phyloP scores from a whole-genome alignment of 2,888 invertebrate species.

The Parochlus steinenii region DNA sequence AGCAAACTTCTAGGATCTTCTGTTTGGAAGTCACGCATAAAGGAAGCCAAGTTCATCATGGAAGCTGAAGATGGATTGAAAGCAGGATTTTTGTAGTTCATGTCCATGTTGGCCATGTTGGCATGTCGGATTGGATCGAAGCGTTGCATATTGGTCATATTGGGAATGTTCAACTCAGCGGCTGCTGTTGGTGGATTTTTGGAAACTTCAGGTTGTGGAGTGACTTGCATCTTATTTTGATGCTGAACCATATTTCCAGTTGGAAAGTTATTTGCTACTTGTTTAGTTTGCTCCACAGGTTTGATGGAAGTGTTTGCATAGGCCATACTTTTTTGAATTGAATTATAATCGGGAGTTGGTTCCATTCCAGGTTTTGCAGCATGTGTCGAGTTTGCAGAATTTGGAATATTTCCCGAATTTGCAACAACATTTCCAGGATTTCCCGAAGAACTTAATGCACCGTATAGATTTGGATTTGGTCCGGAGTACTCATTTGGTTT shows the following conservation, averaged over 20 bases:
- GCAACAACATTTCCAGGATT: neutral
- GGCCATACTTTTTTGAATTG: conserved; percentile 20
- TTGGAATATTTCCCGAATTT: neutral
- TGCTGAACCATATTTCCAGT: conserved; percentile 8
- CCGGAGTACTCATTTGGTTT: no score
- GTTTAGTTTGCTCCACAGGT: neutral
- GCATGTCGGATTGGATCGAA: no score
- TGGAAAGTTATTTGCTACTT: neutral
- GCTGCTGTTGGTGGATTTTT: no score
- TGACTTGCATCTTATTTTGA: neutral
- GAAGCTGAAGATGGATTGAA: conserved; percentile 5
- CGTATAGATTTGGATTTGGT: no score
- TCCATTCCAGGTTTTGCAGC: neutral
- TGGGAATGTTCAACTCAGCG: no score
- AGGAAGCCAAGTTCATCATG: conserved; percentile 11
- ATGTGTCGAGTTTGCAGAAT: neutral
- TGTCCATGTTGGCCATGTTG: conserved; percentile 1
- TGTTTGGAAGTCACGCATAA: conserved; percentile 11
- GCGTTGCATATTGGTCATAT: no score
- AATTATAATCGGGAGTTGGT: conserved; percentile 6
- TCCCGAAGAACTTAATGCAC: no score
- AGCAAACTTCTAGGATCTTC: conserved; percentile 19
- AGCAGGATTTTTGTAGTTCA: conserved; percentile 8
- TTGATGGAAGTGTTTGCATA: neutral
- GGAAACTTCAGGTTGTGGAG: no score